Evolutionary conservation across 1,140 invertebrate genomes (phyloP).

Genomic region (Ctenoplectra terminalis): DNA sequence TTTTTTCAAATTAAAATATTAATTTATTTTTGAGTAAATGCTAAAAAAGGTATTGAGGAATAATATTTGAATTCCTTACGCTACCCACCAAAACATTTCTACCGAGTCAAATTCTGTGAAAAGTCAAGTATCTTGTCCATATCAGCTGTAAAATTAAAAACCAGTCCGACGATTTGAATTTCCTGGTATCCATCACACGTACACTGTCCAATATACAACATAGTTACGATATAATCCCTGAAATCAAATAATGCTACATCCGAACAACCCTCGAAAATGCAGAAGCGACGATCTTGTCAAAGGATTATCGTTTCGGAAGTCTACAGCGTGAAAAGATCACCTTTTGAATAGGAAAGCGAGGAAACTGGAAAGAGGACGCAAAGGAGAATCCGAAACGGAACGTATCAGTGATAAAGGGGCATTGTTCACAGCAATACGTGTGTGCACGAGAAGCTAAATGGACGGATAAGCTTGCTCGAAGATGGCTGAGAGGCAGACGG

Average conservation of each 20-base stretch:
- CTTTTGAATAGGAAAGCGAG: slow-evolving; percentile 11
- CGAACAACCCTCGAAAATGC: background rate
- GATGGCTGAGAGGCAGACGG: slow-evolving; percentile 60
- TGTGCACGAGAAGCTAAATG: slow-evolving; percentile 67
- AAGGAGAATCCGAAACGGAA: slow-evolving; percentile 31
- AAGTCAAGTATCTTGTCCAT: too few species aligned
- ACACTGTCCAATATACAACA: too few species aligned
- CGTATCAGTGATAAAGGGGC: slow-evolving; percentile 65
- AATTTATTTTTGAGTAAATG: too few species aligned
- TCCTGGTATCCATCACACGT: too few species aligned
- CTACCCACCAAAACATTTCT: too few species aligned
- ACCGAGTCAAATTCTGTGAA: too few species aligned
- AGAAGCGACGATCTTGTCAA: background rate
- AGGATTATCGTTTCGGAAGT: background rate
- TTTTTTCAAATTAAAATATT: too few species aligned
- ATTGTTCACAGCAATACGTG: slow-evolving; percentile 55
- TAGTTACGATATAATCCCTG: background rate
- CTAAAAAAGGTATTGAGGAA: too few species aligned
- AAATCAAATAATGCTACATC: too few species aligned
- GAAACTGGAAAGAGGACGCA: background rate
- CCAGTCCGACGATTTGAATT: too few species aligned
- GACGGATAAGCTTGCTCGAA: slow-evolving; percentile 69
- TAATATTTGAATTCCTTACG: too few species aligned
- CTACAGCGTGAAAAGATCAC: background rate
- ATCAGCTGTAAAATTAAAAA: too few species aligned